Conservation (phyloP, 37 sponge, comb jelly and placozoan genomes). For the Mnemiopsis leidyi region DNA sequence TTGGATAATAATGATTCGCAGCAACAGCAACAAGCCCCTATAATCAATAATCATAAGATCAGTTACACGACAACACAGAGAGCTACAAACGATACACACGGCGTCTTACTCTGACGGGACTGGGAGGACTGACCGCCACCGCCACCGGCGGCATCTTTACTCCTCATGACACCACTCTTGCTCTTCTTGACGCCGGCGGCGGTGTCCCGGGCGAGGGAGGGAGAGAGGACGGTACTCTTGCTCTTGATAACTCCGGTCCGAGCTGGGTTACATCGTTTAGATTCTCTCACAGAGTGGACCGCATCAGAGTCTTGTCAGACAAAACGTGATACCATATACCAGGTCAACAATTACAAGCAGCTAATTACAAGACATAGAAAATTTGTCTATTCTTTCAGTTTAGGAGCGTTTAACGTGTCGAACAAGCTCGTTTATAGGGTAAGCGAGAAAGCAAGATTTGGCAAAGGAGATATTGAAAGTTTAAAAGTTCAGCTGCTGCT, state of each 20-base stretch:
- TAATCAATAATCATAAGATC: not conserved
- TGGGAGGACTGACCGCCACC: not conserved
- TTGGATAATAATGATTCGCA: too few species aligned
- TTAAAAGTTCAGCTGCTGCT: too few species aligned
- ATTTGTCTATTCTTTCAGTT: too few species aligned
- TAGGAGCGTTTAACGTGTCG: too few species aligned
- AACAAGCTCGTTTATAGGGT: too few species aligned
- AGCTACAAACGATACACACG: too few species aligned
- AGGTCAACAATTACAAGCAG: too few species aligned
- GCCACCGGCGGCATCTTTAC: not conserved
- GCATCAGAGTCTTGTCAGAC: too few species aligned
- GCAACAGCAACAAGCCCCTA: not conserved
- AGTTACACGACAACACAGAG: not conserved
- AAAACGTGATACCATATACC: too few species aligned
- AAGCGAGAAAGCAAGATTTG: too few species aligned
- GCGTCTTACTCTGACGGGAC: not conserved
- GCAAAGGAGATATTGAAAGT: too few species aligned
- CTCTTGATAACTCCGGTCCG: not conserved
- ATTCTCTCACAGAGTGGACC: not conserved
- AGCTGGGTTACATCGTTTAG: not conserved
- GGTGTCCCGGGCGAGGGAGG: not conserved
- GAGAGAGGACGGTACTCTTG: conserved; percentile 31
- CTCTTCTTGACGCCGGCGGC: conserved; percentile 16
- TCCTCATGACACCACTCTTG: conserved; percentile 4
- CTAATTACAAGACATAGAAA: too few species aligned